A percentile compares a stretch with the other conserved stretches of the same genome.
phyloP scores from a whole-genome alignment of 1,140 invertebrate genomes.

The Teleogryllus occipitalis region DNA sequence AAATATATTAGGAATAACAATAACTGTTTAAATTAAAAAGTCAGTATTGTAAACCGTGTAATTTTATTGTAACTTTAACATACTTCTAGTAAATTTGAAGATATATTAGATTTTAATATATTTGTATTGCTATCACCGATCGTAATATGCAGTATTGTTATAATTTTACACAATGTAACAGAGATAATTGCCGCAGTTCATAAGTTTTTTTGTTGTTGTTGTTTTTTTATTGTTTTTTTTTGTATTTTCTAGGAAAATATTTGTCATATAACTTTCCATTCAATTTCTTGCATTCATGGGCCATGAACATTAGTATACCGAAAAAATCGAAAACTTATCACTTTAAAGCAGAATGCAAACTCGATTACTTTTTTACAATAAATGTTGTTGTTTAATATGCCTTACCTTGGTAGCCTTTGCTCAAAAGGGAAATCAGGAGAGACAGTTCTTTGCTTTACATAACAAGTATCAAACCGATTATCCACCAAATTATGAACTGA shows the following conservation, averaged over 20 bases:
- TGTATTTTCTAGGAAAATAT: not conserved
- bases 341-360: conserved; percentile 26
- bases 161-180: not conserved
- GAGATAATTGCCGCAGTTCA: too few species aligned
- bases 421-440: conserved; percentile 28
- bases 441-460: conserved; percentile 29
- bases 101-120: not conserved
- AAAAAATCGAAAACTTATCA: conserved; percentile 26
- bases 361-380: conserved; percentile 30
- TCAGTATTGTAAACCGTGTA: conserved; percentile 11
- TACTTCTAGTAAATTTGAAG: not conserved
- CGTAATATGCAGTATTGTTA: conserved; percentile 2
- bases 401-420: conserved; percentile 27
- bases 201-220: too few species aligned
- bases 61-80: not conserved
- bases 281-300: too few species aligned
- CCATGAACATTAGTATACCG: conserved; percentile 21
- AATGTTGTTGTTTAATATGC: conserved; percentile 28
- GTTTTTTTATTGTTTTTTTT: too few species aligned
- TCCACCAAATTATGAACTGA: conserved; percentile 30
- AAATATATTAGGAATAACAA: too few species aligned
- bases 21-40: not conserved
- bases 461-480: conserved; percentile 29
- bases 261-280: conserved; percentile 16
- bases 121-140: not conserved